Conservation (phyloP, 1,140 invertebrate genomes). For the Macrosteles quadrilineatus region DNA sequence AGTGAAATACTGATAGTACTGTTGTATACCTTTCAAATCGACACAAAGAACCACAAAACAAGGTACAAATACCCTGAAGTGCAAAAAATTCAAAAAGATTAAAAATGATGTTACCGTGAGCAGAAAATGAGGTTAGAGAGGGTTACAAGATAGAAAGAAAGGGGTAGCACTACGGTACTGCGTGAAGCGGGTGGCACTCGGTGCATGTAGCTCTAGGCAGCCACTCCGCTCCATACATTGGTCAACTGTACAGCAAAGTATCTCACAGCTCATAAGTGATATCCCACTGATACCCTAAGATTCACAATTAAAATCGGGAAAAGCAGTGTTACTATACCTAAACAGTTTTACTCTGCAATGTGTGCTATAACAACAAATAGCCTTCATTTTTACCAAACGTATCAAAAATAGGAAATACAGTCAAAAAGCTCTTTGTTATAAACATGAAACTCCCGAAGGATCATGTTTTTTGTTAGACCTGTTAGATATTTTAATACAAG, state of each 20-base stretch:
- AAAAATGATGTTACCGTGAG: constrained; percentile 18
- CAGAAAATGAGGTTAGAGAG: not conserved
- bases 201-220: not conserved
- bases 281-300: no score
- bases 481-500: no score
- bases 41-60: not conserved
- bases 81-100: constrained; percentile 17
- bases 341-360: no score
- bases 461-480: no score
- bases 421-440: no score
- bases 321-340: no score
- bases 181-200: not conserved
- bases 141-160: not conserved
- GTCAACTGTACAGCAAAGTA: not conserved
- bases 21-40: not conserved
- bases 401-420: no score
- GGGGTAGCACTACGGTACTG: constrained; percentile 15
- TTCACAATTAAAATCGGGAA: no score
- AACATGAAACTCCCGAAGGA: no score
- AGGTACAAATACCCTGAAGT: constrained; percentile 2
- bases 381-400: no score
- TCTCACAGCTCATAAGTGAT: not conserved
- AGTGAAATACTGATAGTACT: no score
- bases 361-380: no score
- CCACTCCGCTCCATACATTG: not conserved